Evolutionary conservation across 1,140 invertebrate genomes (phyloP).

Genomic region (Pseudomyrmex sp.): DNA sequence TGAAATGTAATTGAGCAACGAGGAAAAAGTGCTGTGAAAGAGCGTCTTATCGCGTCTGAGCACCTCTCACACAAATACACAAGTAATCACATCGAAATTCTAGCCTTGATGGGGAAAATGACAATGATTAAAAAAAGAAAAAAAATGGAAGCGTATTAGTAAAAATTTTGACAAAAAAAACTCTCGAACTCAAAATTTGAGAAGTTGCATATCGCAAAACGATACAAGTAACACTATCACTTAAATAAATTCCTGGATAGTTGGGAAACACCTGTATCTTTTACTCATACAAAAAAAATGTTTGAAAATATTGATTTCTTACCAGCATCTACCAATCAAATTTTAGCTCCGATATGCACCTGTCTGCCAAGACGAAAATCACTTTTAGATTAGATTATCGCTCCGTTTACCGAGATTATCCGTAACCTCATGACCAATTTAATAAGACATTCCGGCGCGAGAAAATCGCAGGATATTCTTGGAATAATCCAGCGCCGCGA

Average conservation of each 20-base stretch:
- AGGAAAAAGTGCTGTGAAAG: constrained; percentile 47
- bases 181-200: background rate
- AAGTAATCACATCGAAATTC: constrained; percentile 12
- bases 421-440: constrained; percentile 38
- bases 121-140: background rate
- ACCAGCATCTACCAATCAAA: background rate
- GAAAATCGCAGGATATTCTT: constrained; percentile 51
- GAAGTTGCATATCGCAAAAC: background rate
- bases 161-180: background rate
- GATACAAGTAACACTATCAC: background rate
- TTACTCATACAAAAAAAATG: no score
- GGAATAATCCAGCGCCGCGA: constrained; percentile 35
- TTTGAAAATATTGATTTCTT: background rate
- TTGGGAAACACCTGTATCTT: no score
- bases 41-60: constrained; percentile 30
- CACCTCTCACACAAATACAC: constrained; percentile 46
- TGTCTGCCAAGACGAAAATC: background rate
- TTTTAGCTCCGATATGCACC: background rate
- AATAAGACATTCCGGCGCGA: constrained; percentile 46
- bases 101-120: constrained; percentile 18
- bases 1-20: constrained; percentile 56
- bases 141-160: no score
- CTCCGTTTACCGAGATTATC: constrained; percentile 41
- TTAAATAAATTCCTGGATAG: background rate
- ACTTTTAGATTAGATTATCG: constrained; percentile 31